Conservation (phyloP, 2,888 invertebrate genomes). For the Oligia strigilis region DNA sequence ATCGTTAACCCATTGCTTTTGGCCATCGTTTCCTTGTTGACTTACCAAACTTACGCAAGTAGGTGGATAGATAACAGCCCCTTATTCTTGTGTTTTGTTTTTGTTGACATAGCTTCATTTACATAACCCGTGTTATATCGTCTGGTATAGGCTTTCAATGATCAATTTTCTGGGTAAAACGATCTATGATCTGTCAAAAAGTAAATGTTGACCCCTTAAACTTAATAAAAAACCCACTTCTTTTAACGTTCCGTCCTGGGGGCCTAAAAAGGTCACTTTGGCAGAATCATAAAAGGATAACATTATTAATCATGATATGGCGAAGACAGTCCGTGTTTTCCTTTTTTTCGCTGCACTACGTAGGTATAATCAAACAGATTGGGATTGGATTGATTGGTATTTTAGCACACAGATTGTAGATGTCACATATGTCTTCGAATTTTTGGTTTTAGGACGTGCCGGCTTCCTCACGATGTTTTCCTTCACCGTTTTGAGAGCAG, state of each 20-base stretch:
- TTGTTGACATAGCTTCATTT: conserved; percentile 12
- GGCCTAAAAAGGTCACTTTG: too few species aligned
- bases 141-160: not conserved
- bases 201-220: not conserved
- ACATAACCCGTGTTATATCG: not conserved
- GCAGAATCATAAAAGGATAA: too few species aligned
- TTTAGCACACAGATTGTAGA: not conserved
- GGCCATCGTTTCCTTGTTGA: conserved; percentile 45
- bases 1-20: conserved; percentile 51
- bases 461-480: not conserved
- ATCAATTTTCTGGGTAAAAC: not conserved
- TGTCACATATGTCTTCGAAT: not conserved
- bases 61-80: conserved; percentile 31
- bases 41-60: conserved; percentile 45
- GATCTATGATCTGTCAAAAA: not conserved
- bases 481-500: not conserved
- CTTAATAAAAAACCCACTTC: not conserved
- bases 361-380: too few species aligned
- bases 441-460: not conserved
- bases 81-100: conserved; percentile 26
- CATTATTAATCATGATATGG: too few species aligned
- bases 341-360: too few species aligned
- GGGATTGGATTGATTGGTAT: too few species aligned
- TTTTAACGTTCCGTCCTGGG: not conserved
- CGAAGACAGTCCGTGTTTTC: too few species aligned